phyloP scores from a whole-genome alignment of 2,797 vertebrate genomes.

The Lophotriccus pileatus region DNA sequence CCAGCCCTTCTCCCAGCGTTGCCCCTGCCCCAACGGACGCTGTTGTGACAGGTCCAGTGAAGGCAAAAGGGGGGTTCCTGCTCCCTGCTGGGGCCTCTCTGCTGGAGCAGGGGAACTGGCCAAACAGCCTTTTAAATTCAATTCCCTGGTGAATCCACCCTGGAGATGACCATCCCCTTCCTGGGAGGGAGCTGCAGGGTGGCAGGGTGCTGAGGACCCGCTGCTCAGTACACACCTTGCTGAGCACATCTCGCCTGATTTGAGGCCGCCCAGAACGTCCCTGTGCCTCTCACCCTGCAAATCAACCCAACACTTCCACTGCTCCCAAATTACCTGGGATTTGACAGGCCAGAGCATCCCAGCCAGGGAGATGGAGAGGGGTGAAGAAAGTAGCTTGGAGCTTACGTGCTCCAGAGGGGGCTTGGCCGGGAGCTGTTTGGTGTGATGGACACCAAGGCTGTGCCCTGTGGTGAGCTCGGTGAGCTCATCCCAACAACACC shows the following conservation, averaged over 20 bases:
- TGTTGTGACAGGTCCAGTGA: neutral
- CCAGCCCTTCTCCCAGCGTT: neutral
- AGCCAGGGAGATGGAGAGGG: neutral
- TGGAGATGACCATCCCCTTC: accelerated
- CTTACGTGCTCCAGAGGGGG: neutral
- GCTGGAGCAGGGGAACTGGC: neutral
- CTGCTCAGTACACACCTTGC: no score
- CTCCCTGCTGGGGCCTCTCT: accelerated
- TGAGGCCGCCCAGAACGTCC: neutral
- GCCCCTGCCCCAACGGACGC: accelerated
- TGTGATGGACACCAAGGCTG: neutral
- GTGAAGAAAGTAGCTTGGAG: accelerated
- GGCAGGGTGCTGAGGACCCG: neutral
- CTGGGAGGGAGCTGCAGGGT: neutral
- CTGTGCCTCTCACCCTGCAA: neutral
- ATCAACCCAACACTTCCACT: neutral
- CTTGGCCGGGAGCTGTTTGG: neutral
- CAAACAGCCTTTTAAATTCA: neutral
- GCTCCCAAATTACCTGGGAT: neutral
- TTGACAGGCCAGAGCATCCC: neutral
- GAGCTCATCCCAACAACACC: neutral
- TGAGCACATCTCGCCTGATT: neutral
- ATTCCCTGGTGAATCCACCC: neutral
- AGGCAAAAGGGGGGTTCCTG: neutral
- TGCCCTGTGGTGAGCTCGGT: neutral